These are phyloP conservation scores for Drosophila yooni DNA, from an alignment of 2,888 invertebrate genomes.

Conservation along the genomic window DNA sequence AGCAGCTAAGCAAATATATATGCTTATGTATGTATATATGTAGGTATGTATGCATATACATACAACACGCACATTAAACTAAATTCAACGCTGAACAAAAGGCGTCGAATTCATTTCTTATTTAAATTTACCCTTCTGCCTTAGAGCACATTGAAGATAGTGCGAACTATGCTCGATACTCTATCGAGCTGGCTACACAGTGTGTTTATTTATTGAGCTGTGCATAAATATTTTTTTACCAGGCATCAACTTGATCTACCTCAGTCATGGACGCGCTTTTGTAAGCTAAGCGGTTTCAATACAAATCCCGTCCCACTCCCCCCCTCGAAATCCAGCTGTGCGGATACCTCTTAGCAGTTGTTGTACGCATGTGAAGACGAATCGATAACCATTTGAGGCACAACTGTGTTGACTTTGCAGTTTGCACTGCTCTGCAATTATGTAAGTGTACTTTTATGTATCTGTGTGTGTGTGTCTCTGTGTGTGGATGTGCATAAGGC, in stretches of 20 bases:
- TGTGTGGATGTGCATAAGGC: constrained; percentile 19
- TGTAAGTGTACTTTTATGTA: constrained; percentile 15
- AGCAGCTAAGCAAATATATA: constrained; percentile 46
- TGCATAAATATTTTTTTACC: constrained; percentile 70
- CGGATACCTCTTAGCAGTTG: neutral
- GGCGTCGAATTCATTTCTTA: constrained; percentile 72
- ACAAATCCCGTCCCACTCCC: neutral
- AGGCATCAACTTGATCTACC: constrained; percentile 50
- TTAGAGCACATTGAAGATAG: neutral
- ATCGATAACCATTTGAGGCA: constrained; percentile 63
- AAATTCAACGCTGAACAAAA: constrained; percentile 49
- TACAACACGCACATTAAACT: constrained; percentile 38
- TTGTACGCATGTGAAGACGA: constrained; percentile 32
- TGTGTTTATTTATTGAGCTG: constrained; percentile 77
- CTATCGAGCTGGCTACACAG: constrained; percentile 5
- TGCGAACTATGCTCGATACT: neutral
- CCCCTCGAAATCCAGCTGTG: neutral
- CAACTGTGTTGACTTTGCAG: constrained; percentile 65
- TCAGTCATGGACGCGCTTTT: constrained; percentile 17
- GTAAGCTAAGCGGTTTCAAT: constrained; percentile 41
- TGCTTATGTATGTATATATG: neutral
- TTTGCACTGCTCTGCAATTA: constrained; percentile 65
- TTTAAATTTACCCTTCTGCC: constrained; percentile 57
- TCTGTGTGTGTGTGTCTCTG: constrained; percentile 2
- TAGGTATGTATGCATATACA: neutral